Evolutionary conservation across 2,888 invertebrate species (phyloP), one percentile per base, ranked within the genome.

Genomic region (Bombylius discolor): DNA sequence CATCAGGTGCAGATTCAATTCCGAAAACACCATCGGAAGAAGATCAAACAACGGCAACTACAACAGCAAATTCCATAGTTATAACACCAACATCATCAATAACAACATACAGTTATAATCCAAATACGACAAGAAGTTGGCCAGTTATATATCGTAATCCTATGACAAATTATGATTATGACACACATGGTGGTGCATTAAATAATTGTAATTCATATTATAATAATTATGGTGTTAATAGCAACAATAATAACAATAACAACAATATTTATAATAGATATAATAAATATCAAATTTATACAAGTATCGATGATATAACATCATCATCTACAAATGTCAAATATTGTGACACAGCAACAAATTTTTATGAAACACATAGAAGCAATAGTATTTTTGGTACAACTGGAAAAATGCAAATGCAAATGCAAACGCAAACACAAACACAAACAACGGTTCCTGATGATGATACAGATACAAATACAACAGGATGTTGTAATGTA

Each of bases 101-200:
- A 57, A 64, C 66, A 56, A 68, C 66, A 51, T 73, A 72, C 59
- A 70, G 68, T 59, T 69, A 72, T 60, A 72, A 72, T 60, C 69
- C 72, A 33, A 72, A 69, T 60, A 73, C 73, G 42, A 73, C 73
- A 5, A 70, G 73, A 50, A 73, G 73, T 60, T 73, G 73, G 73
- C 73, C 73, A 1, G 74, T 74, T n/a, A 73, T 74, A 53, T 72
- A 73, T 62, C 67, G 72, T 49, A 73, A 73, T 66, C 71, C 71
- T 1, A 42, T 42, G 39, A 11, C 39, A 42, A 7, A 45, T 45
- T 70, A 71, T 63, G 73, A 73, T 62, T 73, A 72, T 67, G 74
- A 73, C 62, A 69, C 71, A 8, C 64, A 72, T 9, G 72, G 70
- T 62, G 69, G 39, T 42, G 55, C 50, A 31, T 47, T 55, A 36